Evolutionary conservation across 2,113 vertebrate species (phyloP).

Genomic region (Ailuropoda melanoleuca): DNA sequence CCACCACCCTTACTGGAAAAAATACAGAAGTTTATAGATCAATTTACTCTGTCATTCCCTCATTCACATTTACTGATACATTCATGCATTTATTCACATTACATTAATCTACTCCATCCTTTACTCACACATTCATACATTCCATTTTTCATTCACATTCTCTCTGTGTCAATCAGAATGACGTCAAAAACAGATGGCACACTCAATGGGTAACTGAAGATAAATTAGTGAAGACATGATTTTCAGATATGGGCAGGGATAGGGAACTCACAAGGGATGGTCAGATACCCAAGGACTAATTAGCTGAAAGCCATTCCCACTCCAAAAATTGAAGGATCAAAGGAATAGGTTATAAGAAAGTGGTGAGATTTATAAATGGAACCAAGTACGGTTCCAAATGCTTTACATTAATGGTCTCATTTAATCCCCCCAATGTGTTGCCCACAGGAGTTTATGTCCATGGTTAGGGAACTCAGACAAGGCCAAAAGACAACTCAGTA

Average conservation of each 20-base stretch:
- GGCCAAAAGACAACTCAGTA: neutral
- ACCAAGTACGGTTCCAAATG: neutral
- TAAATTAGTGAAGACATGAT: neutral
- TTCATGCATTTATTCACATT: neutral
- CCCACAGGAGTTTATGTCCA: neutral
- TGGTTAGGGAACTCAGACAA: neutral
- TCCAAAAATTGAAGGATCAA: neutral
- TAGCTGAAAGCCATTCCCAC: neutral
- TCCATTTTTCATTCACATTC: neutral
- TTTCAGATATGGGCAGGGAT: neutral
- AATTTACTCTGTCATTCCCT: neutral
- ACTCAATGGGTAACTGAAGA: neutral
- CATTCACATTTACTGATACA: neutral
- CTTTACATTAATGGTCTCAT: too few species aligned
- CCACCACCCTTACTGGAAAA: neutral
- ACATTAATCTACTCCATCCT: neutral
- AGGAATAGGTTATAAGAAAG: neutral
- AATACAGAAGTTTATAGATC: neutral
- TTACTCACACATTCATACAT: neutral
- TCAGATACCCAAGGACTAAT: neutral
- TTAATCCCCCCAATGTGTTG: neutral
- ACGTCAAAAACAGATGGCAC: neutral
- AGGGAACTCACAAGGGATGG: neutral
- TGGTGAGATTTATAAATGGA: neutral
- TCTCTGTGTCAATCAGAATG: neutral